Percentiles rank a stretch among this genome's conserved stretches.
Conservation (phyloP, 2,888 invertebrate genomes). For the Dusona sp. region DNA sequence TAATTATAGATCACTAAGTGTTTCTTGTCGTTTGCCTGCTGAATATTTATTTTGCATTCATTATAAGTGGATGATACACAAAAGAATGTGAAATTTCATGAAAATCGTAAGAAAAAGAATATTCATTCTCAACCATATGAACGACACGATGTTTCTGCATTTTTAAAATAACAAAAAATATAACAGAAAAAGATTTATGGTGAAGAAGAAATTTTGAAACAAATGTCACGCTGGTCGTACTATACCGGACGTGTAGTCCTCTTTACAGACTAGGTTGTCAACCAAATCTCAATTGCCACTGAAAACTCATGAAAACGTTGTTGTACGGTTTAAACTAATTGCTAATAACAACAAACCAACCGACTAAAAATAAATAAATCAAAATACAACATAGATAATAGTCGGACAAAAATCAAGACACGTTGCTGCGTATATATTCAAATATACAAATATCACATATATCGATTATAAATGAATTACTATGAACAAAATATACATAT, state of each 20-base stretch:
- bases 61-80: conserved; percentile 40
- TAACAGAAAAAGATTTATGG: not conserved
- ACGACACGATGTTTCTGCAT: not conserved
- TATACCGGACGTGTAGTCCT: not conserved
- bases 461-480: conserved; percentile 59
- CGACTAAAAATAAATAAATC: conserved; percentile 17
- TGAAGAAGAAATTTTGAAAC: conserved; percentile 1
- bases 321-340: not conserved
- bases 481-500: conserved; percentile 38
- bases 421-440: conserved; percentile 57
- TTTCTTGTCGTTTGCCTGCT: conserved; percentile 65
- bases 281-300: not conserved
- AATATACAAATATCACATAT: conserved; percentile 56
- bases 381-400: conserved; percentile 27
- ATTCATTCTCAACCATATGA: not conserved
- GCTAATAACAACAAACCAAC: conserved; percentile 14
- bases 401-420: conserved; percentile 1
- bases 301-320: not conserved
- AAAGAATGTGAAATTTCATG: conserved; percentile 11
- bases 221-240: conserved; percentile 61
- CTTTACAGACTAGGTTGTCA: not conserved
- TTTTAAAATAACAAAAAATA: not conserved
- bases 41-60: conserved; percentile 61
- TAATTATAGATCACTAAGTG: conserved; percentile 62
- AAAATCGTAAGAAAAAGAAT: conserved; percentile 10